phyloP scores from a whole-genome alignment of 2,888 invertebrate genomes.

The Mesorhabditis sp. region DNA sequence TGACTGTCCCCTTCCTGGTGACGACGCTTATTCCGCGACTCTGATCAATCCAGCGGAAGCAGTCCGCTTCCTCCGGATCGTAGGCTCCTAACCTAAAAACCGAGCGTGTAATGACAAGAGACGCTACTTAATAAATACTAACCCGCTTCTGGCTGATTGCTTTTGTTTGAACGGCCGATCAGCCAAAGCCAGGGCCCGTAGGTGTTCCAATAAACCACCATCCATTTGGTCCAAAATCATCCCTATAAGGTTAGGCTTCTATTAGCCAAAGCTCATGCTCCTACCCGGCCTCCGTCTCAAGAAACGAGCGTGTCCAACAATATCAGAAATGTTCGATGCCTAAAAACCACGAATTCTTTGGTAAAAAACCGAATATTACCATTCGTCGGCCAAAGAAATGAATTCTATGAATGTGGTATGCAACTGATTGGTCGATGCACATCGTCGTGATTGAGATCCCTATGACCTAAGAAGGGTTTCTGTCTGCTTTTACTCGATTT shows the following conservation, averaged over 20 bases:
- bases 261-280: no score
- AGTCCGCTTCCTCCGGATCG: background rate
- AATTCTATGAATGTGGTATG: background rate
- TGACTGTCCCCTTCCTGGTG: background rate
- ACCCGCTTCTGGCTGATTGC: background rate
- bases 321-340: constrained; percentile 4
- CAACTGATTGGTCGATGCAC: background rate
- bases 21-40: constrained; percentile 1
- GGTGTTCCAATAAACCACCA: background rate
- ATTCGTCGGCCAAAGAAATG: background rate
- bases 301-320: background rate
- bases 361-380: background rate
- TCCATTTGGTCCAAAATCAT: background rate
- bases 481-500: background rate
- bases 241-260: background rate
- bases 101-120: background rate
- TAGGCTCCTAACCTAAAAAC: background rate
- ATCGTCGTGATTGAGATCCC: background rate
- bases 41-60: background rate
- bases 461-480: background rate
- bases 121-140: background rate
- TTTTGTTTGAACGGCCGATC: background rate
- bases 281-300: background rate
- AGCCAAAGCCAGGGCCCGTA: background rate
- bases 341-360: background rate